Evolutionary conservation across 2,888 invertebrate species (phyloP).

Genomic region (Ernsta delagoae): DNA sequence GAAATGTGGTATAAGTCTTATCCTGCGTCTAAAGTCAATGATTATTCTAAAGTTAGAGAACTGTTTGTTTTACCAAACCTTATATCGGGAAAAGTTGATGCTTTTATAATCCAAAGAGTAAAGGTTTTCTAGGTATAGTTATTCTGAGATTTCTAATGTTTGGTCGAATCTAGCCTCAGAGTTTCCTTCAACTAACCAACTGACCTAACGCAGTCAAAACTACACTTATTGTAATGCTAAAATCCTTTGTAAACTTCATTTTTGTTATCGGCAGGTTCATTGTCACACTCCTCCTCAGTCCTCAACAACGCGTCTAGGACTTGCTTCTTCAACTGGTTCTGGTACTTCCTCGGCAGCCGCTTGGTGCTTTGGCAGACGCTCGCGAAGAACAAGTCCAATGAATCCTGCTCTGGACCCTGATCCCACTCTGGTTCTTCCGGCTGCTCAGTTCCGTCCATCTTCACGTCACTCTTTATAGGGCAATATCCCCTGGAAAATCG

Average conservation of each 20-base stretch:
- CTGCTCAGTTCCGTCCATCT: constrained; percentile 59
- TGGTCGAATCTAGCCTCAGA: too few species aligned
- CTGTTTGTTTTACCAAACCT: too few species aligned
- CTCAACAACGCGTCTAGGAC: constrained; percentile 69
- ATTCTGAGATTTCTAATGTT: too few species aligned
- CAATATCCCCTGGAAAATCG: constrained; percentile 53
- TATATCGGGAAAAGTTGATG: too few species aligned
- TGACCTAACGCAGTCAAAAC: too few species aligned
- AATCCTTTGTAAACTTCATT: constrained; percentile 36
- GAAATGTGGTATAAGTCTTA: too few species aligned
- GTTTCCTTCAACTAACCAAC: constrained; percentile 57
- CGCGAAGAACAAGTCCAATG: constrained; percentile 76
- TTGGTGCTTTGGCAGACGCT: constrained; percentile 75
- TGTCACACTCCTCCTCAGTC: constrained; percentile 65
- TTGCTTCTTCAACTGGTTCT: constrained; percentile 63
- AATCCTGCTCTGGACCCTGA: constrained; percentile 60
- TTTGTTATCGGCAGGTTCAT: constrained; percentile 47
- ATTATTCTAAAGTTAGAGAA: too few species aligned
- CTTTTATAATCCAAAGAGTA: too few species aligned
- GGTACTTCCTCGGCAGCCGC: constrained; percentile 61
- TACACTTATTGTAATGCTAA: too few species aligned
- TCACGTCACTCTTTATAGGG: constrained; percentile 54
- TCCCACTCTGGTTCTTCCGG: constrained; percentile 66
- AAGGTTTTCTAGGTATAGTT: too few species aligned
- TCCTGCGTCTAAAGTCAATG: too few species aligned